Base-by-base conservation (phyloP, 2,888 invertebrate species). In the Schizaphis graminum region DNA sequence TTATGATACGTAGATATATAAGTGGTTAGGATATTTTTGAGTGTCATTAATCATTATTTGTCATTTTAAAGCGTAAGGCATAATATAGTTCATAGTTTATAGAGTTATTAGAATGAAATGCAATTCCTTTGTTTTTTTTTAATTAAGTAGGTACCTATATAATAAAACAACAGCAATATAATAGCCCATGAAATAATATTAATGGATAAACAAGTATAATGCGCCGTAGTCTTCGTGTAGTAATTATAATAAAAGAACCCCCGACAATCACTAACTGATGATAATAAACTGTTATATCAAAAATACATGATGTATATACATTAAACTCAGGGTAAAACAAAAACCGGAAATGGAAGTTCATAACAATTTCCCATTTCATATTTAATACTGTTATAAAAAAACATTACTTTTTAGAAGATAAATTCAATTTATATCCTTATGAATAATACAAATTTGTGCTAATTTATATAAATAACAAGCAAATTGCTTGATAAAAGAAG, bases 181-280 rank as follows among this genome's bases (percentile, higher is more conserved):
- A 67, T 47, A 61, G 16, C n/a, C 41, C 21, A 21, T 26, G 28
- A 16, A 49, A 53, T 21, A 67, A 90, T 41, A 77, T 90, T 49
- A 90, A 90, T 35, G 90, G n/a, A 90, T 47, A 77, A 67, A 67
- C 67, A 67, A 67, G n/a, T 61, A 90, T 28, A 61, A 47, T 28
- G 67, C 67, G 35, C 49, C 11, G 8, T 11, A 47, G 26, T 61
- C 8, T 28, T 7, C 47, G 49, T 67, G 35, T 67, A 67, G 24
- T 90, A n/a, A 28, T 77, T n/a, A 67, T 67, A 47, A 90, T 90
- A 47, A 90, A n/a, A 90, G n/a, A 90, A 67, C 35, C 11, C 47
- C 28, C 1, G 21, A 90, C 89, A 90, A 57, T 44, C 16, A n/a
- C 86, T n/a, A 16, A 8, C 35, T 90, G 47, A 90, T 90, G n/a